Percentiles rank a stretch among this genome's conserved stretches.
Evolutionary conservation across 2,113 vertebrate genomes (phyloP).

Genomic region (Campylomormyrus tamandua): DNA sequence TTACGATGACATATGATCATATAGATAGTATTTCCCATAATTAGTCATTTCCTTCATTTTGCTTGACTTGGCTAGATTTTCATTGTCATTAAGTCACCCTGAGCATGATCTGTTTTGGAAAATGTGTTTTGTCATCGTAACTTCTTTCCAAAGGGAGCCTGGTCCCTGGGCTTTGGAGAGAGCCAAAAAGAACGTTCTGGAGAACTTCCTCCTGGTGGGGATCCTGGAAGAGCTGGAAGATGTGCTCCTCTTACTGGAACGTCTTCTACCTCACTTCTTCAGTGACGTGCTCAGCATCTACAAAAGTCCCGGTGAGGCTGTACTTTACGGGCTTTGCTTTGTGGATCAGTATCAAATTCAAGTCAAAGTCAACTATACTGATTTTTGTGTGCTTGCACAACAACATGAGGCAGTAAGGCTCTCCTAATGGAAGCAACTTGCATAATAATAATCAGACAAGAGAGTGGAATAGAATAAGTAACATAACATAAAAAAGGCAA

Average conservation of each 20-base stretch:
- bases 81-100: background rate
- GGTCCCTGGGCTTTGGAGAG: slow-evolving; percentile 75
- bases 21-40: background rate
- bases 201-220: slow-evolving; percentile 81
- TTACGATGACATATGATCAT: too few relatives aligned
- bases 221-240: slow-evolving; percentile 81
- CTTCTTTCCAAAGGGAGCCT: slow-evolving; percentile 60
- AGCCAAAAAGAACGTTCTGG: slow-evolving; percentile 76
- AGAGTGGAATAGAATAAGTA: background rate
- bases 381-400: background rate
- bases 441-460: background rate
- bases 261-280: slow-evolving; percentile 86
- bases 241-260: slow-evolving; percentile 78
- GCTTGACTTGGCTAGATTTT: background rate
- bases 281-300: slow-evolving; percentile 77
- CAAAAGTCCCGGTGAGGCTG: slow-evolving; percentile 72
- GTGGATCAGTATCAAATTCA: background rate
- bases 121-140: background rate
- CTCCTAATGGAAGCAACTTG: background rate
- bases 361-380: background rate
- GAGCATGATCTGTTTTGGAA: background rate
- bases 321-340: background rate
- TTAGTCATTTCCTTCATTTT: background rate
- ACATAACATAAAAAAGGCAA: background rate
- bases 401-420: background rate